Conservation (phyloP, 2,888 invertebrate species). For the Drosophila emarginata region DNA sequence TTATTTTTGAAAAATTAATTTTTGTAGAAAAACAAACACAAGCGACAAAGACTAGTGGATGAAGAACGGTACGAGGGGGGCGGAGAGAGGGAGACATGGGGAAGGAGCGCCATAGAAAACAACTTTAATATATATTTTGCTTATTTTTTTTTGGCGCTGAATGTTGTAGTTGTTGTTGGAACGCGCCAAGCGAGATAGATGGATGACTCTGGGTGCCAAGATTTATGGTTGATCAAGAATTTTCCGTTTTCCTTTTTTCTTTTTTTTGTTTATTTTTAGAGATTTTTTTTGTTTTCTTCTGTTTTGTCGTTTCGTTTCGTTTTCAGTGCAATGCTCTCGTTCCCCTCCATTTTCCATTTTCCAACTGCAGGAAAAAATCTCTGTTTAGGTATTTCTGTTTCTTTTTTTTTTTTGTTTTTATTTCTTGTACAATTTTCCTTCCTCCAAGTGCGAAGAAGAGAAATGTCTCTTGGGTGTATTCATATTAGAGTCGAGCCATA, state of each 20-base stretch:
- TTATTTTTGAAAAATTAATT: constrained; percentile 64
- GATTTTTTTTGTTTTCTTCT: neutral
- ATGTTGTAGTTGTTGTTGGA: constrained; percentile 58
- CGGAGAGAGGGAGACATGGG: neutral
- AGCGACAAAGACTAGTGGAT: constrained; percentile 11
- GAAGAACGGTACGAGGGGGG: constrained; percentile 7
- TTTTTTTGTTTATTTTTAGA: constrained; percentile 64
- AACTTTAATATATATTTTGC: constrained; percentile 36
- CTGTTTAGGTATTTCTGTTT: constrained; percentile 30
- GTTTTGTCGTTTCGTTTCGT: constrained; percentile 59
- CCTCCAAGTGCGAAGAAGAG: constrained; percentile 70
- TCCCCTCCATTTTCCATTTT: constrained; percentile 1
- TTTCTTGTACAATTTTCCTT: neutral
- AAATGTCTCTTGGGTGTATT: constrained; percentile 77
- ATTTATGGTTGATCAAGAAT: constrained; percentile 80
- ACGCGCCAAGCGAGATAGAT: constrained; percentile 78
- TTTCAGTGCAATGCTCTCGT: constrained; percentile 56
- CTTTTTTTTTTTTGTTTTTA: neutral
- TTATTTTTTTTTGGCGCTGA: constrained; percentile 56
- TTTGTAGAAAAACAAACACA: constrained; percentile 52
- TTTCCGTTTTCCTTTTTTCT: constrained; percentile 59
- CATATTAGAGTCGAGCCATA: constrained; percentile 76
- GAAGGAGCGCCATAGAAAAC: constrained; percentile 58
- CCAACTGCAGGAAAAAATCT: constrained; percentile 15
- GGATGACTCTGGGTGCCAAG: constrained; percentile 76